phyloP scores from a whole-genome alignment of 2,888 invertebrate genomes.

The Drosophila maculinotata region DNA sequence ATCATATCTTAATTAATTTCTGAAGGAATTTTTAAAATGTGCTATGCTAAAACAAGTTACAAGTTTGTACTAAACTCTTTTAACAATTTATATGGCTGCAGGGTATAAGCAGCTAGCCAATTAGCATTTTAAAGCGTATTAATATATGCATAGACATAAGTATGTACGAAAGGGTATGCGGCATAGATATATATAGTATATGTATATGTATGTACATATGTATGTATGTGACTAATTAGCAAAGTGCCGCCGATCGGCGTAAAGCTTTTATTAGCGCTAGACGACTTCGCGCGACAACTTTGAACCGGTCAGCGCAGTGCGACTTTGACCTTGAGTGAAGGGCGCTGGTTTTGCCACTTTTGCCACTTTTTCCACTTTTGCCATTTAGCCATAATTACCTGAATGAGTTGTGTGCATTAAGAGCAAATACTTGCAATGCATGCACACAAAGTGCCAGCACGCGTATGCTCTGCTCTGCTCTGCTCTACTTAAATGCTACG shows the following conservation, averaged over 20 bases:
- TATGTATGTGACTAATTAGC: conserved; percentile 44
- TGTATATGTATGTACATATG: conserved; percentile 12
- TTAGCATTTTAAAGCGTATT: conserved; percentile 24
- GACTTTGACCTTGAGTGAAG: conserved; percentile 72
- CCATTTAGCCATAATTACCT: conserved; percentile 69
- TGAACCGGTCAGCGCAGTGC: conserved; percentile 61
- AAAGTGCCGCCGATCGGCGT: conserved; percentile 39
- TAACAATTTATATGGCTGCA: background rate
- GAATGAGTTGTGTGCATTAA: conserved; percentile 45
- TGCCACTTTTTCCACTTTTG: no score
- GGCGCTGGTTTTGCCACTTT: conserved; percentile 66
- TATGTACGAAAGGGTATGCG: conserved; percentile 28
- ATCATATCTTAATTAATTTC: no score
- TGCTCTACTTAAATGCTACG: background rate
- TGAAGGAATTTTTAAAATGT: no score
- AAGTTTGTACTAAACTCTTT: background rate
- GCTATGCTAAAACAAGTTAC: no score
- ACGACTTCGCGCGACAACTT: conserved; percentile 53
- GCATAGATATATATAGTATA: conserved; percentile 15
- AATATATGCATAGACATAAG: conserved; percentile 29
- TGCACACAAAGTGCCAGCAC: conserved; percentile 17
- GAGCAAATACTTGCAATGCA: conserved; percentile 47
- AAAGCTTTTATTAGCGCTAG: conserved; percentile 52
- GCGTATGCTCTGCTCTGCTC: conserved; percentile 31
- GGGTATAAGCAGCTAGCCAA: conserved; percentile 34